Evolutionary conservation across 2,797 vertebrate species (phyloP).

Genomic region (Anguilla marmorata): DNA sequence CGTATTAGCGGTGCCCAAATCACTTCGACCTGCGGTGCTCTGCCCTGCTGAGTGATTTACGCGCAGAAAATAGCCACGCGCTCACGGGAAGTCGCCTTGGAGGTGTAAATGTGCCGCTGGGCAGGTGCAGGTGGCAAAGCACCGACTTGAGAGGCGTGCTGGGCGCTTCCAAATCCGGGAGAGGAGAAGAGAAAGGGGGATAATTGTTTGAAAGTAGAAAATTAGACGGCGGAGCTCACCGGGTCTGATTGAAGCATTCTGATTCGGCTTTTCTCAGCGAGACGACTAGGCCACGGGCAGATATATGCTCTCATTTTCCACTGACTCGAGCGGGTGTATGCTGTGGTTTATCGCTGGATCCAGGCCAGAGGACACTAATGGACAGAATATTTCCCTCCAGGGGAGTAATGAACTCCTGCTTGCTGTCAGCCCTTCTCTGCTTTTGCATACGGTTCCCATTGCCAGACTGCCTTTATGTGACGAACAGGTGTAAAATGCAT

Average conservation of each 20-base stretch:
- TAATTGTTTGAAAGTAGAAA: background rate
- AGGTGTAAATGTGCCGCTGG: background rate
- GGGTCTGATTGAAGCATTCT: background rate
- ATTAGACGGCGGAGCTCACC: background rate
- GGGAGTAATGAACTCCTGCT: background rate
- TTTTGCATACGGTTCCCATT: background rate
- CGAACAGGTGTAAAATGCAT: background rate
- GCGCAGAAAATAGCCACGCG: background rate
- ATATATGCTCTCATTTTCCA: background rate
- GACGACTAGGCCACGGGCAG: background rate
- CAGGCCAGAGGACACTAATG: background rate
- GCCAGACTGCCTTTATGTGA: background rate
- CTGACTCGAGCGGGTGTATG: background rate
- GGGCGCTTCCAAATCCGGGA: background rate
- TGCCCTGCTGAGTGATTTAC: background rate
- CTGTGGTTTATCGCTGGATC: background rate
- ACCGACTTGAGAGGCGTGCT: background rate
- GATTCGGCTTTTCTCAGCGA: background rate
- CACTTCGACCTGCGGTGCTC: background rate
- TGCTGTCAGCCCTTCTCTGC: background rate
- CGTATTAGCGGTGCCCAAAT: background rate
- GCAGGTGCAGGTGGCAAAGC: background rate
- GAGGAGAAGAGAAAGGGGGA: background rate
- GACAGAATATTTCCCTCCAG: background rate
- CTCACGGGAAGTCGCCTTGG: background rate